Base-by-base conservation (phyloP, 2,113 vertebrate genomes). In the Lepus americanus region DNA sequence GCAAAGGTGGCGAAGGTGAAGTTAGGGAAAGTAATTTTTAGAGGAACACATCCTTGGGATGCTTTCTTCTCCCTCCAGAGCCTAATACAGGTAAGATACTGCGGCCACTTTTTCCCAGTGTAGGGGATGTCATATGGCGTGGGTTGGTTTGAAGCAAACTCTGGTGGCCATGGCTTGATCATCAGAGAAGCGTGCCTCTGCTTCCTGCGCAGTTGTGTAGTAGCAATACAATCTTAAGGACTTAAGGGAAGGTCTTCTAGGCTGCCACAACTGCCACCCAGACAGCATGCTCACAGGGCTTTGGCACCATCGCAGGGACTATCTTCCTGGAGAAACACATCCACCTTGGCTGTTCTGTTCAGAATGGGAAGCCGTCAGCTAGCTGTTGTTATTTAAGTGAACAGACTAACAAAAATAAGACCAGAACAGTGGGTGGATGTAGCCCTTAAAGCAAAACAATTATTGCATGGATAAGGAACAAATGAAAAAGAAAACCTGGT, bases 401-500 rank as follows among this genome's bases (percentile, higher is more conserved):
- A 70, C 31, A 86, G 10, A 7, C 77, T 80, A 82, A 86, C 39
- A 66, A 59, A 86, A 82, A 59, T 77, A 87, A 95, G 69, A 39
- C 67, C 44, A 16, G 10, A 69, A 72, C 11, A 70, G 14, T 36
- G 9, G n/a, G 10, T 33, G 70, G 49, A 84, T 10, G 20, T 1
- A 81, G 55, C 4, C 3, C 27, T 94, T 88, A 31, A 80, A 44
- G 25, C 33, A 85, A 33, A n/a, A 66, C 27, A 92, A 67, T 72
- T 77, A 89, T 9, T 77, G 44, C 20, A 77, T 31, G 13, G 22
- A 59, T 81, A 85, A 69, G 22, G 5, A 92, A 81, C 8, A 31
- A 73, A 61, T 3, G 94, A 44, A 92, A 89, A 92, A 64, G 94
- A 51, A 92, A 89, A 92, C 59, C 3, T 67, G 64, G 0, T 33